phyloP scores from a whole-genome alignment of 1,140 invertebrate genomes.

The Harlomillsia oculata region DNA sequence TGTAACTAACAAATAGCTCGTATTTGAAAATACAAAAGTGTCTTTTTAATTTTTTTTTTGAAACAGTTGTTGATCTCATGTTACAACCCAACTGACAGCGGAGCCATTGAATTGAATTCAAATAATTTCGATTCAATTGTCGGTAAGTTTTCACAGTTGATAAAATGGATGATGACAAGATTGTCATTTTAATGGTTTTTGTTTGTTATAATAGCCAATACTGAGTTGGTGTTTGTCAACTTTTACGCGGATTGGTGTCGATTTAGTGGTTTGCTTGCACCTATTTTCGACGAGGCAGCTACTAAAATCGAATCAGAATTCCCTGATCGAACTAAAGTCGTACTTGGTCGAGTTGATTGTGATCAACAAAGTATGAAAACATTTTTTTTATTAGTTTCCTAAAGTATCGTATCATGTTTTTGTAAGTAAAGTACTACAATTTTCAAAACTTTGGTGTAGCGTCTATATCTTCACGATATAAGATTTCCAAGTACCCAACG shows the following conservation, averaged over 20 bases:
- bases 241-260: conserved; percentile 98
- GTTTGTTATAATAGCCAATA: conserved; percentile 62
- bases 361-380: conserved; percentile 69
- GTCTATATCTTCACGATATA: conserved; percentile 74
- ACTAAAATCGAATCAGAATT: conserved; percentile 71
- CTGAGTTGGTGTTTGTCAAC: conserved; percentile 95
- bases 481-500: conserved; percentile 97
- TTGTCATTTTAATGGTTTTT: conserved; percentile 11
- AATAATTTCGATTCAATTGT: conserved; percentile 70
- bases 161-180: neutral
- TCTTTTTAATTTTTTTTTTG: too few relatives aligned
- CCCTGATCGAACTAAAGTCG: conserved; percentile 69
- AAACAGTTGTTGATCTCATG: conserved; percentile 37
- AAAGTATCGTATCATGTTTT: neutral
- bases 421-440: conserved; percentile 13
- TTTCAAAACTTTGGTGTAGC: conserved; percentile 44
- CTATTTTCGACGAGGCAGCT: conserved; percentile 92
- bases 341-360: conserved; percentile 95
- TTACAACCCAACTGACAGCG: conserved; percentile 43
- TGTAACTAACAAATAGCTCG: too few relatives aligned
- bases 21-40: too few relatives aligned
- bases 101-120: conserved; percentile 62
- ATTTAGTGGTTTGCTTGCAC: conserved; percentile 89
- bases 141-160: conserved; percentile 46
- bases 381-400: neutral